Conservation (phyloP, 2,888 invertebrate genomes). For the Thereva nobilitata region DNA sequence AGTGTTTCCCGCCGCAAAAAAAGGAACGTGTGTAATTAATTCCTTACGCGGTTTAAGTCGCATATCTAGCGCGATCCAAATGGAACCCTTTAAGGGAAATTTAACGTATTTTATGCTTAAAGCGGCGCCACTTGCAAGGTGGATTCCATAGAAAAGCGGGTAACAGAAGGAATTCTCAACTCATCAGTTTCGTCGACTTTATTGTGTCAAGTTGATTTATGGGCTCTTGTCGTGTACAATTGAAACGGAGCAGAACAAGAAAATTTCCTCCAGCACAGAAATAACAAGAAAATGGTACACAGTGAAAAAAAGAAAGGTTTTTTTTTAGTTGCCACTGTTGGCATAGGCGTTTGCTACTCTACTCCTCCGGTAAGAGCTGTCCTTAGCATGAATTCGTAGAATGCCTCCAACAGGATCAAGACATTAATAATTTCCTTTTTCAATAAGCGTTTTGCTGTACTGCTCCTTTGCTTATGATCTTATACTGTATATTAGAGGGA, state of each 20-base stretch:
- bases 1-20: no score
- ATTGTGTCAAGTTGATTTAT: conserved; percentile 42
- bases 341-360: conserved; percentile 5
- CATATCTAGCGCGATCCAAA: no score
- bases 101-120: no score
- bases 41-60: no score
- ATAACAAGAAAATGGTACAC: conserved; percentile 20
- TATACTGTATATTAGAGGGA: conserved; percentile 7
- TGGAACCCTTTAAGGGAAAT: no score
- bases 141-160: neutral
- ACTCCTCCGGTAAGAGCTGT: conserved; percentile 14
- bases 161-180: conserved; percentile 29
- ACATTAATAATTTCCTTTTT: conserved; percentile 40
- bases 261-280: conserved; percentile 14
- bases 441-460: conserved; percentile 27
- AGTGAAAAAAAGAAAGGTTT: neutral
- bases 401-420: conserved; percentile 34
- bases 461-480: neutral
- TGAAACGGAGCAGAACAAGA: conserved; percentile 38
- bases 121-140: no score
- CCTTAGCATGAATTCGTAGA: conserved; percentile 37
- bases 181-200: conserved; percentile 41
- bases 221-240: conserved; percentile 38
- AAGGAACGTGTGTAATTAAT: no score
- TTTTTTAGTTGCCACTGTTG: no score